These are phyloP conservation scores for Bubo blakistoni DNA, from an alignment of 2,113 vertebrate genomes.

Conservation along the genomic window DNA sequence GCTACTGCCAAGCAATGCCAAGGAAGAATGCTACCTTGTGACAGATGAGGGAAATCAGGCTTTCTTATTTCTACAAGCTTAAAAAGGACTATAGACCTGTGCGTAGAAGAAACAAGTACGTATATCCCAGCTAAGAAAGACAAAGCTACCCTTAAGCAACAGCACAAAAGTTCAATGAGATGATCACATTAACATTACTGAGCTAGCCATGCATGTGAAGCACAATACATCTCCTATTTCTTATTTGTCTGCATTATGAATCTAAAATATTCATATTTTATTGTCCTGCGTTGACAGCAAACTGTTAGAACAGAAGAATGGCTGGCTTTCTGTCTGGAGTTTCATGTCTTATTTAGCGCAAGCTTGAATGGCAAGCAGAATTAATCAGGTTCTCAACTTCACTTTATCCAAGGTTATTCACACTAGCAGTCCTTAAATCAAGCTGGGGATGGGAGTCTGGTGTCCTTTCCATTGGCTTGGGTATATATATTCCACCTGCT, in stretches of 20 bases:
- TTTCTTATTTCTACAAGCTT: not conserved
- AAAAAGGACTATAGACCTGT: not conserved
- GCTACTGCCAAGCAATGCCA: not conserved
- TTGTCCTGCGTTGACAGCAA: constrained; percentile 31
- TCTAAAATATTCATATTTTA: constrained; percentile 32
- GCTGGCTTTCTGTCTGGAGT: not conserved
- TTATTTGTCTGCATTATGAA: constrained; percentile 15
- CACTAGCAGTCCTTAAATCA: not conserved
- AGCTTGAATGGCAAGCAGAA: not conserved
- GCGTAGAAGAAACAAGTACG: not conserved
- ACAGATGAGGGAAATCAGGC: not conserved
- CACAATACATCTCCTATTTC: not conserved
- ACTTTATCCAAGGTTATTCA: not conserved
- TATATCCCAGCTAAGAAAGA: not conserved
- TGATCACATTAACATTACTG: constrained; percentile 29
- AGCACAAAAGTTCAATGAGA: constrained; percentile 21
- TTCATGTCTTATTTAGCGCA: constrained; percentile 8
- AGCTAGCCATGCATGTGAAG: constrained; percentile 9
- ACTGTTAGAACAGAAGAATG: constrained; percentile 13
- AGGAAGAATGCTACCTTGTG: not conserved
- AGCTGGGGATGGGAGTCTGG: not conserved
- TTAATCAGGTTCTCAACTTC: not conserved
- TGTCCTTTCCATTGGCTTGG: not conserved
- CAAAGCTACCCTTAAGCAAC: constrained; percentile 6
- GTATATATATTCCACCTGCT: not conserved